Evolutionary conservation across 2,797 vertebrate genomes (phyloP).

Genomic region (Acanthiza pusilla): DNA sequence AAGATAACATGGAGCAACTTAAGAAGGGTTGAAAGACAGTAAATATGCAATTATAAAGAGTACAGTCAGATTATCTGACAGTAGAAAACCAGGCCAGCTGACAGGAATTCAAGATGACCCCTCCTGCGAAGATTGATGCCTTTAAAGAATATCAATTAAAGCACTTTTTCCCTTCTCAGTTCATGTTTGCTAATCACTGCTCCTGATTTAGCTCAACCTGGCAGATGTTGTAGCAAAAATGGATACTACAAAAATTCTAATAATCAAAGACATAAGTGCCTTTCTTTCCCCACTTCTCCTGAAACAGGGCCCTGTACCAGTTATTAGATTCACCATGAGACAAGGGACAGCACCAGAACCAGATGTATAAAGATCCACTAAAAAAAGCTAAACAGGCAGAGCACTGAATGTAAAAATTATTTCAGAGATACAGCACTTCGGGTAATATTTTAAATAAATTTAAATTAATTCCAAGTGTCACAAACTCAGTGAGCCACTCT

Average conservation of each 20-base stretch:
- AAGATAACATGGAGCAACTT: neutral
- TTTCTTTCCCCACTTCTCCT: neutral
- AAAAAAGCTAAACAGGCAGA: neutral
- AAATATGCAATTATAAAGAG: neutral
- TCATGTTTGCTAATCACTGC: neutral
- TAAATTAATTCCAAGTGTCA: constrained; percentile 14
- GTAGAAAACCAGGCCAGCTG: neutral
- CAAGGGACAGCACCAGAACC: neutral
- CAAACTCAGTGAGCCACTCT: neutral
- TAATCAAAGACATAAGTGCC: neutral
- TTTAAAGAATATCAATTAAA: constrained; percentile 1
- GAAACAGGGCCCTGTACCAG: neutral
- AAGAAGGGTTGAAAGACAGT: neutral
- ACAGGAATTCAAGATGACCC: neutral
- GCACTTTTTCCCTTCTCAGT: neutral
- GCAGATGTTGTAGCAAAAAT: neutral
- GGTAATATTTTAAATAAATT: neutral
- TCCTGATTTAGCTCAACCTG: neutral
- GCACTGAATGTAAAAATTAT: neutral
- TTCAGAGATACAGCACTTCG: neutral
- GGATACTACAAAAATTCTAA: neutral
- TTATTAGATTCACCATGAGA: neutral
- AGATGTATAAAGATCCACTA: neutral
- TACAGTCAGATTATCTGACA: neutral
- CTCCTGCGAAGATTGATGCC: neutral